These are phyloP conservation scores for Stenoptilia bipunctidactyla DNA, from an alignment of 2,888 invertebrate species.

Conservation along the genomic window DNA sequence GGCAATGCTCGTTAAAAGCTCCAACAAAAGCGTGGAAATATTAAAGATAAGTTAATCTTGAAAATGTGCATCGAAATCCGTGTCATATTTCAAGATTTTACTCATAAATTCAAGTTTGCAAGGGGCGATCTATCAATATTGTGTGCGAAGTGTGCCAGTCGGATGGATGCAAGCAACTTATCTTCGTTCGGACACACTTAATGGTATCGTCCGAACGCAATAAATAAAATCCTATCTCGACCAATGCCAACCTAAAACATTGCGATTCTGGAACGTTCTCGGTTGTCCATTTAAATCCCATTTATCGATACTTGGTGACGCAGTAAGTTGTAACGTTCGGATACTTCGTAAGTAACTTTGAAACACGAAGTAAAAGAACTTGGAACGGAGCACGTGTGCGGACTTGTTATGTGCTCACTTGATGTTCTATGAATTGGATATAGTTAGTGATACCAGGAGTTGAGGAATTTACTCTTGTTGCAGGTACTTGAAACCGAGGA, in stretches of 20 bases:
- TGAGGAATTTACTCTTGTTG: too few relatives aligned
- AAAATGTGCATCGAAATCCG: too few relatives aligned
- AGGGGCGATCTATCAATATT: background rate
- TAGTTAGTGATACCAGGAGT: too few relatives aligned
- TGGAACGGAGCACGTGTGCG: background rate
- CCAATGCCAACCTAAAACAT: constrained; percentile 1
- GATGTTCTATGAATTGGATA: background rate
- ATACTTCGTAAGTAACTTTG: background rate
- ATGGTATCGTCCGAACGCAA: constrained; percentile 1
- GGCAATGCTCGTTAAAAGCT: too few relatives aligned
- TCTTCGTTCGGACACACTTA: background rate
- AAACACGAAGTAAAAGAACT: background rate
- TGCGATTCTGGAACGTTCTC: constrained; percentile 2
- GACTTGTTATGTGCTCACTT: background rate
- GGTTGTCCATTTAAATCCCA: constrained; percentile 6
- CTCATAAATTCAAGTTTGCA: background rate
- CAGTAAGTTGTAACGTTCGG: constrained; percentile 1
- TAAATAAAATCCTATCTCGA: constrained; percentile 1
- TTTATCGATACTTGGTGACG: constrained; percentile 8
- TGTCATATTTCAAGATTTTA: too few relatives aligned
- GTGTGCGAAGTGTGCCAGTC: background rate
- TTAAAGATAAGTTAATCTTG: too few relatives aligned
- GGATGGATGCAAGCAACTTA: background rate
- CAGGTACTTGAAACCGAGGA: too few relatives aligned
- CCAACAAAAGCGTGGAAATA: too few relatives aligned